Evolutionary conservation across 2,113 vertebrate species (phyloP), one percentile per base, ranked within the genome.

Genomic region (Mohoua ochrocephala): DNA sequence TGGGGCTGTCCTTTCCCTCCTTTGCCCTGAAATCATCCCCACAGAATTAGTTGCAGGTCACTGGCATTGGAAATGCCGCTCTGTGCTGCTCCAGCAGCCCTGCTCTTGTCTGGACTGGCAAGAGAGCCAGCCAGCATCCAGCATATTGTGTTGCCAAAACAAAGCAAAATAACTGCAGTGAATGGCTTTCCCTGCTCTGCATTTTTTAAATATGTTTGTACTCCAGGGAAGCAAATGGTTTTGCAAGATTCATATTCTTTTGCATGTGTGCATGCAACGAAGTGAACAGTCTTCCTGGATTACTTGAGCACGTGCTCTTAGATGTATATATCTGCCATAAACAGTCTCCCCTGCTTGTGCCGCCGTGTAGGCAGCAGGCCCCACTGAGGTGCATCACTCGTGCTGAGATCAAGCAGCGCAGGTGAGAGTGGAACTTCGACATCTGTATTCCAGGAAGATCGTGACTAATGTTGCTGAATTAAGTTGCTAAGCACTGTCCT

Each of bases 401-500:
- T 12, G 16, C 5, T 33, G 42, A 84, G 67, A 74, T 47, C 71
- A 35, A 67, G 39, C 26, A 54, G 44, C 0, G 0, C 3, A 35
- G 31, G 28, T 23, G 57, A 24, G 0, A 76, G 59, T 31, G 59
- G 42, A 64, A 33, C 45, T 77, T 23, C 14, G 49, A 53, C 79
- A 54, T 41, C 45, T 57, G 8, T 57, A 35, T 63, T 59, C 64
- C 83, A 68, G 76, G 79, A 69, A 56, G 53, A 76, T 44, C 9
- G 10, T 7, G 1, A 67, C 59, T 74, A 57, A 70, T 74, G 83
- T 85, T 67, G 53, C 57, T 95, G 54, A 63, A 54, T 61, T 63
- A 88, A 91, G 94, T 89, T 93, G 93, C 94, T 95, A 84, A 91
- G 91, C 86, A 47, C 80, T 60, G 30, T 64, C 47, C 64, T 31